Conservation (phyloP, 2,797 vertebrate species). For the Lacerta viridis region DNA sequence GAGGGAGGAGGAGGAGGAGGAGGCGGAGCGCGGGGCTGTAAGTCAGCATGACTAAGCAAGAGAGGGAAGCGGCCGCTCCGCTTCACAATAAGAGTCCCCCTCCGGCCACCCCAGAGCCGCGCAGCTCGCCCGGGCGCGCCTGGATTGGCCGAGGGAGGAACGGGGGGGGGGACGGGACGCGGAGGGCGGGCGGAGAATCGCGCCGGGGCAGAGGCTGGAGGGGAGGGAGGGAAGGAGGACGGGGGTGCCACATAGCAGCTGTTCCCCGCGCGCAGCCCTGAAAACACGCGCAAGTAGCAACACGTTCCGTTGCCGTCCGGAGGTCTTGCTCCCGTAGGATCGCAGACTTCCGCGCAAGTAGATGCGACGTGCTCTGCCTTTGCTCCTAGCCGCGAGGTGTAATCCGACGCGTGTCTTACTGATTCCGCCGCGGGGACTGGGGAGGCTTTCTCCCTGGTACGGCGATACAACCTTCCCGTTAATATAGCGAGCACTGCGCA, state of each 20-base stretch:
- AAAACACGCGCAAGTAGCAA: not conserved
- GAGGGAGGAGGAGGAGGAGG: not conserved
- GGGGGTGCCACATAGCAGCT: no score
- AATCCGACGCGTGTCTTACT: no score
- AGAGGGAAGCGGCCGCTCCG: not conserved
- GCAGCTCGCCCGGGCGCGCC: not conserved
- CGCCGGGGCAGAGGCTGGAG: not conserved
- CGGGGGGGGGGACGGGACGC: not conserved
- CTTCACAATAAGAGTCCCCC: constrained; percentile 41
- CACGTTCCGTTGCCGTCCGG: not conserved
- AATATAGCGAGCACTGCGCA: no score
- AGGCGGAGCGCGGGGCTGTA: not conserved
- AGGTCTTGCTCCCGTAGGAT: not conserved
- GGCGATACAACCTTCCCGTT: no score
- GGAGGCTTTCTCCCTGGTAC: no score
- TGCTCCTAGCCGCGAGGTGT: no score
- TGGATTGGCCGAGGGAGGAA: not conserved
- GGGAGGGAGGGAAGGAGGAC: not conserved
- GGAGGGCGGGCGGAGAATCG: not conserved
- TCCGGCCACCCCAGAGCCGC: not conserved
- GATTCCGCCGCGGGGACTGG: no score
- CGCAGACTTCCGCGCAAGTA: no score
- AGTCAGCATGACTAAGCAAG: constrained; percentile 54
- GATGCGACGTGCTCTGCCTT: no score
- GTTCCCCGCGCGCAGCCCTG: no score